Conservation (phyloP, 2,113 vertebrate species). For the mouse (Mus musculus) region DNA sequence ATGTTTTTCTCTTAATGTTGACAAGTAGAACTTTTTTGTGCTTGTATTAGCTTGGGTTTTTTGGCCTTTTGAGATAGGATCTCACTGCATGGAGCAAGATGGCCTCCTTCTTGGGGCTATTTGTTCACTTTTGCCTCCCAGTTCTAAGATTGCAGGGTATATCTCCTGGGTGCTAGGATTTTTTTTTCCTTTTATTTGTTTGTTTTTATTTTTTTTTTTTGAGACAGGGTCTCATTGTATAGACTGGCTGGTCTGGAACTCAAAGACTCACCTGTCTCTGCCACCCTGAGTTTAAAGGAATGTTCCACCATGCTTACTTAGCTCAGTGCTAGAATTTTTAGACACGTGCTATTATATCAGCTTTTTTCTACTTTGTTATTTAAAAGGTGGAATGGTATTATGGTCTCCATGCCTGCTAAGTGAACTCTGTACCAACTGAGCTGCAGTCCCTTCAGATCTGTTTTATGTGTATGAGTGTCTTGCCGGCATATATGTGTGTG, state of each 20-base stretch:
- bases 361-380: neutral
- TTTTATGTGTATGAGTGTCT: neutral
- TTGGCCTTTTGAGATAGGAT: neutral
- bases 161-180: neutral
- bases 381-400: no score
- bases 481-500: neutral
- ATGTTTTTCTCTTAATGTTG: neutral
- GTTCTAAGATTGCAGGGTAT: neutral
- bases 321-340: neutral
- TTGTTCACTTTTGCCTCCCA: neutral
- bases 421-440: neutral
- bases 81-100: neutral
- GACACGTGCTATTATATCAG: neutral
- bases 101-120: neutral
- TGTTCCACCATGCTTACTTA: neutral
- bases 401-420: no score
- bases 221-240: neutral
- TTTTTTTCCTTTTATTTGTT: slow-evolving; percentile 33
- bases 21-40: neutral
- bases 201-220: neutral
- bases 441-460: neutral
- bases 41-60: neutral
- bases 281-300: neutral
- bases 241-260: neutral
- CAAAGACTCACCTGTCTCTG: neutral